Evolutionary conservation across 2,888 invertebrate genomes (phyloP).

Genomic region (Tanaodytes sp.): DNA sequence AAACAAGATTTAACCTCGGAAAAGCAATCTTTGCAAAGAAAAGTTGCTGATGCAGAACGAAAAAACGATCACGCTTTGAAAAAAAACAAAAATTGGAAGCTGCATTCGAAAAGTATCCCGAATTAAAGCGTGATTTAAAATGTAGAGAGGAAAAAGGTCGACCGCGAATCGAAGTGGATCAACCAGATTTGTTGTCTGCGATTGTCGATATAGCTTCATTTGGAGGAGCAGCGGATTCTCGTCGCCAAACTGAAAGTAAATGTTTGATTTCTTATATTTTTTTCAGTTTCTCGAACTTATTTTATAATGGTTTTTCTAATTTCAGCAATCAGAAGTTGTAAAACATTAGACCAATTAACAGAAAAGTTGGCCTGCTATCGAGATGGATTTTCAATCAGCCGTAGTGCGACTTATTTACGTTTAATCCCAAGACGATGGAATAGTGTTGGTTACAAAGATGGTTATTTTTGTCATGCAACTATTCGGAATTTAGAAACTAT

Average conservation of each 20-base stretch:
- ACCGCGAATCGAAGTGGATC: slow-evolving; percentile 58
- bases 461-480: slow-evolving; percentile 58
- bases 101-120: slow-evolving; percentile 22
- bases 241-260: slow-evolving; percentile 28
- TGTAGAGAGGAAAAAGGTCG: slow-evolving; percentile 48
- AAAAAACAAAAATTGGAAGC: slow-evolving; percentile 20
- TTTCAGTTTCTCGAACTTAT: background rate
- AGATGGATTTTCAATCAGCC: slow-evolving; percentile 16
- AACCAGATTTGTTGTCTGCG: slow-evolving; percentile 60
- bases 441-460: slow-evolving; percentile 58
- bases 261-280: slow-evolving; percentile 5
- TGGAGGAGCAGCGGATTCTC: slow-evolving; percentile 53
- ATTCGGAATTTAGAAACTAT: slow-evolving; percentile 55
- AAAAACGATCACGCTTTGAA: slow-evolving; percentile 20
- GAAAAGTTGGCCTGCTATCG: slow-evolving; percentile 12
- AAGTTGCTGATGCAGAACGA: slow-evolving; percentile 21
- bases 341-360: slow-evolving; percentile 14
- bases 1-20: slow-evolving; percentile 15
- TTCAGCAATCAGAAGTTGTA: slow-evolving; percentile 22
- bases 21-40: slow-evolving; percentile 17
- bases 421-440: slow-evolving; percentile 55
- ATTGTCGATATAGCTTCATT: slow-evolving; percentile 62
- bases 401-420: slow-evolving; percentile 58
- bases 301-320: slow-evolving; percentile 19
- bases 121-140: slow-evolving; percentile 14